Evolutionary conservation across 2,797 vertebrate genomes (phyloP).

Genomic region (Austrolebias charrua): DNA sequence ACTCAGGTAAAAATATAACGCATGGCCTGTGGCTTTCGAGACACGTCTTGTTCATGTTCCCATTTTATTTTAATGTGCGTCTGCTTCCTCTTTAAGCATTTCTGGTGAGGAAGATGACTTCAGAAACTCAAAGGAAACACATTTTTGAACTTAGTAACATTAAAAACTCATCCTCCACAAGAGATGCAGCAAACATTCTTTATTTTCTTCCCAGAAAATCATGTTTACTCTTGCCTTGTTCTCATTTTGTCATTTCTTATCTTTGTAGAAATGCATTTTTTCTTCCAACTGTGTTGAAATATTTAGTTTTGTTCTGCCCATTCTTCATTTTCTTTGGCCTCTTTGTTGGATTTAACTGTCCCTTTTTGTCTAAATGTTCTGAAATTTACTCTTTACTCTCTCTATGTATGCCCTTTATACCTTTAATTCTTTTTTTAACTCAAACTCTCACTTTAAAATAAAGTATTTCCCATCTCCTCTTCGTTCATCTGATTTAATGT

Average conservation of each 20-base stretch:
- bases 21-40: conserved; percentile 59
- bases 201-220: conserved; percentile 30
- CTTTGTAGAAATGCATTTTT: conserved; percentile 20
- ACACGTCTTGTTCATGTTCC: conserved; percentile 54
- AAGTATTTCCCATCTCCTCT: neutral
- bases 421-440: conserved; percentile 21
- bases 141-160: conserved; percentile 33
- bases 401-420: conserved; percentile 12
- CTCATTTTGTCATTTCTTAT: conserved; percentile 28
- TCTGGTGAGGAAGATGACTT: conserved; percentile 49
- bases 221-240: conserved; percentile 29
- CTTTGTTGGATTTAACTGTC: conserved; percentile 27
- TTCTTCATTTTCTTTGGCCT: conserved; percentile 13
- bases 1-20: conserved; percentile 54
- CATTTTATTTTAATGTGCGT: conserved; percentile 58
- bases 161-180: conserved; percentile 25
- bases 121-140: conserved; percentile 52
- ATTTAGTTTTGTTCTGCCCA: neutral
- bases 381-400: neutral
- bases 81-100: conserved; percentile 59
- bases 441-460: neutral
- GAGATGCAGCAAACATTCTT: conserved; percentile 39
- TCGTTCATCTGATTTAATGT: neutral
- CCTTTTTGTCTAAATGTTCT: conserved; percentile 5
- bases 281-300: conserved; percentile 4